Evolutionary conservation across 2,797 vertebrate species (phyloP).

Genomic region (Lagodon rhomboides): DNA sequence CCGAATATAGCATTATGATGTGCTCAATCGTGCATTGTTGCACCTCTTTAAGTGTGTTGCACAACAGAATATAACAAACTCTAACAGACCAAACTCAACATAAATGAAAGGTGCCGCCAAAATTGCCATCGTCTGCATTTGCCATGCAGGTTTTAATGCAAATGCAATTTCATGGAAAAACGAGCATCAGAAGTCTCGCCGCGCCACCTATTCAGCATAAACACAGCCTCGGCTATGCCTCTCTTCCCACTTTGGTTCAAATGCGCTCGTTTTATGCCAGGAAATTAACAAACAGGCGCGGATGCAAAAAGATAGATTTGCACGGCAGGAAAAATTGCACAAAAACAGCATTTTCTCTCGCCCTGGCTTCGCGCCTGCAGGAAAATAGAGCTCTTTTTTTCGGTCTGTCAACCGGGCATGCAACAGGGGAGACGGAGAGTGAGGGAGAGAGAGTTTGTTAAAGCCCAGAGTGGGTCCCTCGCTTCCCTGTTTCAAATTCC

Average conservation of each 20-base stretch:
- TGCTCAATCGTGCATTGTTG: neutral
- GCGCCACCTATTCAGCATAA: neutral
- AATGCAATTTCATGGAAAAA: neutral
- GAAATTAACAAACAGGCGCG: slow-evolving; percentile 12
- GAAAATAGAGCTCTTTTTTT: slow-evolving; percentile 23
- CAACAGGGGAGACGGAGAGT: slow-evolving; percentile 6
- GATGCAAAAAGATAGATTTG: neutral
- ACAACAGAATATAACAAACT: neutral
- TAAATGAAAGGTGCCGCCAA: neutral
- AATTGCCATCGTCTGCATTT: neutral
- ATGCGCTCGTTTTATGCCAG: slow-evolving; percentile 3
- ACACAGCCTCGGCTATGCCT: neutral
- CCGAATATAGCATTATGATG: too few species aligned
- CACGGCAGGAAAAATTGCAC: slow-evolving; percentile 10
- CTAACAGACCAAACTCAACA: neutral
- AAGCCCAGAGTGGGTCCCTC: slow-evolving; percentile 64
- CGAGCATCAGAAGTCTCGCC: neutral
- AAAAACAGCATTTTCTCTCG: neutral
- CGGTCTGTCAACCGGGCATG: slow-evolving; percentile 53
- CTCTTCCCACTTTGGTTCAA: neutral
- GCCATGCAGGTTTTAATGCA: neutral
- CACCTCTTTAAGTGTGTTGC: too few species aligned
- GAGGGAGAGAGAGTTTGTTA: slow-evolving; percentile 59
- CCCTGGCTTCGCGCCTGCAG: neutral
- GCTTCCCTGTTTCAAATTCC: slow-evolving; percentile 80